Evolutionary conservation across 2,888 invertebrate genomes (phyloP), one percentile per base, ranked within the genome.

Genomic region (Synanthedon formicaeformis): DNA sequence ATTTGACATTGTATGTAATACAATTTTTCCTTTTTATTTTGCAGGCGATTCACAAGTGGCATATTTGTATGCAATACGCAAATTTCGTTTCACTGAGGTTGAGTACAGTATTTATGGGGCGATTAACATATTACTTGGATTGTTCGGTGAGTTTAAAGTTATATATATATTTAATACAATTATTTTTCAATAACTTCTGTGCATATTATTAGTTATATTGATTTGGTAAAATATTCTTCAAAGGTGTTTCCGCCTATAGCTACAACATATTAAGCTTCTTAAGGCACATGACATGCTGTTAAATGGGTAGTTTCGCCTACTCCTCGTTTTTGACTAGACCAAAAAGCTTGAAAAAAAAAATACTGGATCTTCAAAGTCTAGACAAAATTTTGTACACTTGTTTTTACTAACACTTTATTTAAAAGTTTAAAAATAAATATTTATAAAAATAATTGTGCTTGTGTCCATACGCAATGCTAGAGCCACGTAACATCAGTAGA

Each of bases 41-140:
- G 53, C 83, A 88, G 88, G 88, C 63, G 88, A 88, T 62, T 85
- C 88, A 2, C 85, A 86, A 71, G 88, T 88, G 41, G 76, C 81
- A 34, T 88, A 87, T 64, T 67, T 88, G 52, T 88, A 87, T 63
- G 78, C 81, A 18, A 83, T 87, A 60, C 75, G 79, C 50, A 85
- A 81, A 67, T 88, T 88, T 59, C 78, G 75, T 57, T 81, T 88
- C 56, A 80, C 75, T 4, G 86, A 81, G 68, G 79, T 88, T 41
- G 88, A 88, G 58, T 88, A 79, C 69, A 88, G 88, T 59, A 54
- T 88, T 60, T 88, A 83, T 64, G 81, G 84, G 4, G 79, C 88
- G 11, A 79, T 84, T 53, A 86, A 84, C 63, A 83, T 86, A 53
- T 66, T 81, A n/a, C 64, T 87, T 40, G 86, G 86, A 23, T 65